These are phyloP conservation scores for Conopomorpha cramerella DNA, from an alignment of 1,140 invertebrate species.

Conservation along the genomic window DNA sequence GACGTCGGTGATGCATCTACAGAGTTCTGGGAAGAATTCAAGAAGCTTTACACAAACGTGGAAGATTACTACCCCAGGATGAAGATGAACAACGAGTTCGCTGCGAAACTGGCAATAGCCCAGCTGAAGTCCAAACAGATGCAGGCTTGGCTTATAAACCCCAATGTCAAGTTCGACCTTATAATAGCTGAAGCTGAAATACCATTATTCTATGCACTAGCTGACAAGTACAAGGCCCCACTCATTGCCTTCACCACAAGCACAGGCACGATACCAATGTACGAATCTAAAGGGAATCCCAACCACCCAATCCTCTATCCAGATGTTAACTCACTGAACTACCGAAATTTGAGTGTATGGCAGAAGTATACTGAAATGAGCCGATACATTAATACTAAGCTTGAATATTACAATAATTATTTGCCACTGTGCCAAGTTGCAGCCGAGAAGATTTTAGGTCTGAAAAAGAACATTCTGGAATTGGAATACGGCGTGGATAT, in stretches of 20 bases:
- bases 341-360: conserved; percentile 28
- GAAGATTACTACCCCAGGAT: conserved; percentile 31
- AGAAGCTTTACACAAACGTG: conserved; percentile 21
- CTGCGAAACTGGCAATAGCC: conserved; percentile 31
- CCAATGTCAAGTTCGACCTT: conserved; percentile 40
- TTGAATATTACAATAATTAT: conserved; percentile 39
- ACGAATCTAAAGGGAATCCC: conserved; percentile 40
- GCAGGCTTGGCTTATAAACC: conserved; percentile 33
- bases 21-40: conserved; percentile 31
- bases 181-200: conserved; percentile 48
- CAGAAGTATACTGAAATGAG: conserved; percentile 31
- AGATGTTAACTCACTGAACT: conserved; percentile 31
- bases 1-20: conserved; percentile 32
- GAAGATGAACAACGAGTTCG: conserved; percentile 26
- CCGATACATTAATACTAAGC: conserved; percentile 24
- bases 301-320: conserved; percentile 36
- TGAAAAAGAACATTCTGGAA: conserved; percentile 28
- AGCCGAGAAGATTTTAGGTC: conserved; percentile 31
- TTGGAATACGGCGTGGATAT: conserved; percentile 45
- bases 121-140: conserved; percentile 40
- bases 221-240: conserved; percentile 39
- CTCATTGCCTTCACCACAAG: conserved; percentile 39
- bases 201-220: conserved; percentile 37
- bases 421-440: conserved; percentile 31
- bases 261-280: conserved; percentile 34